Evolutionary conservation across 2,797 vertebrate genomes (phyloP).

Genomic region (Poecile montanus): DNA sequence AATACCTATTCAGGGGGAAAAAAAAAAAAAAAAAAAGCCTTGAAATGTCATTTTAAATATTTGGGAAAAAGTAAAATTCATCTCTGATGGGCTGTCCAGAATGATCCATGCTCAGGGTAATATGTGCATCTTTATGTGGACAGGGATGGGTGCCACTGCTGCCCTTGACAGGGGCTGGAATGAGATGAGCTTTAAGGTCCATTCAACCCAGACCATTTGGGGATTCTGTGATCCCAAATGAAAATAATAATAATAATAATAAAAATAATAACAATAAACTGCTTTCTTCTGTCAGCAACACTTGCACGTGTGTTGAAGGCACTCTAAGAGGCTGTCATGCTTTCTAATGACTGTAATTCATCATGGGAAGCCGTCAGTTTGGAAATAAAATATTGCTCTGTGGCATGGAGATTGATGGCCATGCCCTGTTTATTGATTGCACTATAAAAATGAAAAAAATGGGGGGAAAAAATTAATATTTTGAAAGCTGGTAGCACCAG

Average conservation of each 20-base stretch:
- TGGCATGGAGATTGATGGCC: constrained; percentile 66
- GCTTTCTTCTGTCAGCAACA: constrained; percentile 31
- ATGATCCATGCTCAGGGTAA: background rate
- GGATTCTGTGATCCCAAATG: background rate
- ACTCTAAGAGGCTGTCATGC: constrained; percentile 32
- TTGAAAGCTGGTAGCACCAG: background rate
- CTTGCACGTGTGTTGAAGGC: constrained; percentile 34
- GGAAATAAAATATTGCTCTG: constrained; percentile 70
- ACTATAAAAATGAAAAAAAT: background rate
- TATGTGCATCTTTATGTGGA: constrained; percentile 7
- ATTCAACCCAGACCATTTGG: background rate
- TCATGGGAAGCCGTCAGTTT: constrained; percentile 64
- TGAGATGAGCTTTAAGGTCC: background rate
- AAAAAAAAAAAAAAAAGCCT: background rate
- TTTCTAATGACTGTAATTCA: constrained; percentile 75
- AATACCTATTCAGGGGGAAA: background rate
- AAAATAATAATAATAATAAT: background rate
- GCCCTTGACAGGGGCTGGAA: background rate
- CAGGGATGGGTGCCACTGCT: background rate
- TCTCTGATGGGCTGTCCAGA: constrained; percentile 4
- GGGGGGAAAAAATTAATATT: background rate
- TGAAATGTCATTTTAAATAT: background rate
- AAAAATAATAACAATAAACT: background rate
- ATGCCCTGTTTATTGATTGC: constrained; percentile 65
- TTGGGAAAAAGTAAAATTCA: background rate